Base-by-base conservation (phyloP, 2,888 invertebrate genomes). In the Drosophila sordidula region DNA sequence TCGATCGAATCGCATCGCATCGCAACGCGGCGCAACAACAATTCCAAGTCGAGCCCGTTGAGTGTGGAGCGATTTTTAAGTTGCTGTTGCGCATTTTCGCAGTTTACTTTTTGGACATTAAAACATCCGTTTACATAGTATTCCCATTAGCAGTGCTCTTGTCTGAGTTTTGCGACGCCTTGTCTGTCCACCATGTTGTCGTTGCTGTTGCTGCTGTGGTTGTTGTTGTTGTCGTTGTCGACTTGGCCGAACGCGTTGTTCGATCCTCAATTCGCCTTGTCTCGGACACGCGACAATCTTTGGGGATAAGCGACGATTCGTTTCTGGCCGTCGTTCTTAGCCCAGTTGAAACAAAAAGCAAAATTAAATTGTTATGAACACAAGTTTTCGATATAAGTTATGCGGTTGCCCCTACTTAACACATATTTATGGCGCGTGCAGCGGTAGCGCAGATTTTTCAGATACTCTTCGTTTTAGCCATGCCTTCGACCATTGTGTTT, bases 91-190 rank as follows among this genome's bases (percentile, higher is more conserved):
- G 70, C 57, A 71, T 86, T 83, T 89, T 89, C 80, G 85, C 89
- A 88, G 88, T 87, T 86, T 89, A 89, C 86, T 86, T 86, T 89
- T 85, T 85, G 85, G 85, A 87, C 87, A 87, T 89, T 89, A 89
- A 89, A 90, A 90, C 90, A 89, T 89, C 89, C 90, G 89, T 90
- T 89, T 89, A 89, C 89, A 89, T 80, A 90, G 70, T 88, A 90
- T 90, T 90, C 89, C 89, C 89, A 89, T 89, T 89, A 89, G 90
- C 90, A 81, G 78, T 80, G 79, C 89, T 78, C 83, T 87, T 87
- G 80, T 78, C 75, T 67, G 50, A 75, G 58, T 47, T 68, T 81
- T 74, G 73, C 85, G 80, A 82, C 69, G 81, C 69, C 76, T 67
- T 70, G 70, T 75, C 82, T 73, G 66, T 77, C 74, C 51, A 62